Evolutionary conservation across 2,797 vertebrate genomes (phyloP).

Genomic region (Chaunax sp.): DNA sequence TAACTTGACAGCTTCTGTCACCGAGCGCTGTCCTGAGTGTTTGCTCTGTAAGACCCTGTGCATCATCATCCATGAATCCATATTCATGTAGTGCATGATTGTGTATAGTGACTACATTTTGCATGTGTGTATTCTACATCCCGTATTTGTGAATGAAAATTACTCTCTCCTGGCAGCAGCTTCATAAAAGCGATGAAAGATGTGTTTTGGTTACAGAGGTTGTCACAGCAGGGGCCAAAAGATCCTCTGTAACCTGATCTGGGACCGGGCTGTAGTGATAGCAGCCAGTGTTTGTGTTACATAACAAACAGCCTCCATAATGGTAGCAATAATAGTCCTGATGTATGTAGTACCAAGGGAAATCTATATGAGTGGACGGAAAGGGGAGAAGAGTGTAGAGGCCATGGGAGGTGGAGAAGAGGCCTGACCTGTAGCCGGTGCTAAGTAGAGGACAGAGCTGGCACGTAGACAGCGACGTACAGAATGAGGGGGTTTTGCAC

Average conservation of each 20-base stretch:
- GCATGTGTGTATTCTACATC: not conserved
- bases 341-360: conserved; percentile 64
- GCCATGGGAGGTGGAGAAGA: conserved; percentile 45
- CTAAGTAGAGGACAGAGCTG: conserved; percentile 58
- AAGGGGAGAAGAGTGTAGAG: conserved; percentile 72
- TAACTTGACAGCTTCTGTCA: conserved; percentile 39
- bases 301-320: conserved; percentile 68
- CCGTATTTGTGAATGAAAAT: conserved; percentile 57
- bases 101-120: conserved; percentile 3
- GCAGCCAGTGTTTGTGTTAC: conserved; percentile 84
- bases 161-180: conserved; percentile 30
- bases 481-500: conserved; percentile 52
- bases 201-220: conserved; percentile 52
- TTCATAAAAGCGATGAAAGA: conserved; percentile 14
- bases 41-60: not conserved
- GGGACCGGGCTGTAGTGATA: conserved; percentile 75
- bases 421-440: conserved; percentile 53
- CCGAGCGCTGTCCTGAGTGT: conserved; percentile 12
- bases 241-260: conserved; percentile 67
- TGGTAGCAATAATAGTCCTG: conserved; percentile 62
- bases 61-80: conserved; percentile 2
- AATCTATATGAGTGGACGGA: conserved; percentile 69
- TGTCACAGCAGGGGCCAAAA: conserved; percentile 77
- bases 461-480: conserved; percentile 45
- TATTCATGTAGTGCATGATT: not conserved